Evolutionary conservation across 1,140 invertebrate genomes (phyloP).

Genomic region (Macrocentrus cingulum): DNA sequence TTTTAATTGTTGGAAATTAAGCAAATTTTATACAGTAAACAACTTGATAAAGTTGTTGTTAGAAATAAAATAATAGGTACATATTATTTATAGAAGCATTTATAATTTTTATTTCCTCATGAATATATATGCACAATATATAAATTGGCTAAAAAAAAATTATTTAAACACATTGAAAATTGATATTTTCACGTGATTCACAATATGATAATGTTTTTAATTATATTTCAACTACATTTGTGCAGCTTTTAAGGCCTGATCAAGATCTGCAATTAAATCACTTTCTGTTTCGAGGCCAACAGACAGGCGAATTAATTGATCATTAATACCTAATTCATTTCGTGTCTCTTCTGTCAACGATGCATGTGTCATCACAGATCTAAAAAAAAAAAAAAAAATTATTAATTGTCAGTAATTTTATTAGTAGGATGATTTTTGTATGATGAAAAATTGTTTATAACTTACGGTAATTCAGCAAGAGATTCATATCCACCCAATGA

Average conservation of each 20-base stretch:
- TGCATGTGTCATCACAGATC: constrained; percentile 79
- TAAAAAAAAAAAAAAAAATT: constrained; percentile 46
- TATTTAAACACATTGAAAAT: too few species aligned
- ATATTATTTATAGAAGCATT: too few species aligned
- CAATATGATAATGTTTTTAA: too few species aligned
- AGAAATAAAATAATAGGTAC: too few species aligned
- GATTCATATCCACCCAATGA: constrained; percentile 96
- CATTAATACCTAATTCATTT: constrained; percentile 77
- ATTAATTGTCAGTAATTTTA: too few species aligned
- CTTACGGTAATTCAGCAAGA: constrained; percentile 83
- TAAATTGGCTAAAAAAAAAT: neutral
- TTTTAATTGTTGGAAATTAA: too few species aligned
- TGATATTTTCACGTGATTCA: too few species aligned
- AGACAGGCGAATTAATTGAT: constrained; percentile 86
- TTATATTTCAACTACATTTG: constrained; percentile 22
- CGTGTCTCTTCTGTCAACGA: constrained; percentile 75
- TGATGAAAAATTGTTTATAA: constrained; percentile 35
- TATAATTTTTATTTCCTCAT: too few species aligned
- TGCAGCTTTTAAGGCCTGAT: constrained; percentile 69
- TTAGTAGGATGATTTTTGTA: too few species aligned
- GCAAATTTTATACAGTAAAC: too few species aligned
- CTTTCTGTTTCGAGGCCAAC: constrained; percentile 87
- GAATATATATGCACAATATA: too few species aligned
- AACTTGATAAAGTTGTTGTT: too few species aligned
- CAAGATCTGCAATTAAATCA: constrained; percentile 87